Conservation (phyloP, 2,888 invertebrate genomes). For the Mamestra brassicae region DNA sequence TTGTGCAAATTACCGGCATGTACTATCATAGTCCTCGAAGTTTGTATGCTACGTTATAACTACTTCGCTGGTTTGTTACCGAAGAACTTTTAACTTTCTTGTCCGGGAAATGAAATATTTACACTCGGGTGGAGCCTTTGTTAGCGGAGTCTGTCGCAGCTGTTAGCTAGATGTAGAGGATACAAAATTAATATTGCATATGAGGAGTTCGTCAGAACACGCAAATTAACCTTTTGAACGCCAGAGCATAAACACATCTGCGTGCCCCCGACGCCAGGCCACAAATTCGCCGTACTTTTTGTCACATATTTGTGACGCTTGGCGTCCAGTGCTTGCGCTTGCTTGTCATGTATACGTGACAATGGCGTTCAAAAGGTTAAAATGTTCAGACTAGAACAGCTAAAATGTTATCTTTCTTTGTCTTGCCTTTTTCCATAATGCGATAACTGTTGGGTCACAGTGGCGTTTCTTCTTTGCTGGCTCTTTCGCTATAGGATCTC, state of each 20-base stretch:
- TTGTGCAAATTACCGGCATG: background rate
- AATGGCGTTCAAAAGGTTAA: too few relatives aligned
- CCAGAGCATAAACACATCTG: too few relatives aligned
- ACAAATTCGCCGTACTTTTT: too few relatives aligned
- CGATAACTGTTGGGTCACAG: too few relatives aligned
- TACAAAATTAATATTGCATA: background rate
- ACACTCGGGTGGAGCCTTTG: conserved; percentile 5
- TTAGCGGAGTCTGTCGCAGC: background rate
- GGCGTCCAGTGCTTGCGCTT: too few relatives aligned
- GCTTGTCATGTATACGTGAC: too few relatives aligned
- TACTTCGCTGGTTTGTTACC: background rate
- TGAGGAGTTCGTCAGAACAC: background rate
- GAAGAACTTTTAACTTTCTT: conserved; percentile 6
- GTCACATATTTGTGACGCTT: too few relatives aligned
- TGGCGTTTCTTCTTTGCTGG: too few relatives aligned
- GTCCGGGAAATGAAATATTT: conserved; percentile 10
- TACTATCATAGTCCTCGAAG: background rate
- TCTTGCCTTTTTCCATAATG: background rate
- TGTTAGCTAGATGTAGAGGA: background rate
- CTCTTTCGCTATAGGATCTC: too few relatives aligned
- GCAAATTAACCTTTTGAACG: too few relatives aligned
- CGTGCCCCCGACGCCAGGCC: too few relatives aligned
- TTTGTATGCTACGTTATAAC: background rate
- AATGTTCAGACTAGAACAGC: background rate
- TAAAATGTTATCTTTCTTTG: background rate